phyloP scores from a whole-genome alignment of 92 coral and sea anemone genomes.

The Palythoa grandiflora region DNA sequence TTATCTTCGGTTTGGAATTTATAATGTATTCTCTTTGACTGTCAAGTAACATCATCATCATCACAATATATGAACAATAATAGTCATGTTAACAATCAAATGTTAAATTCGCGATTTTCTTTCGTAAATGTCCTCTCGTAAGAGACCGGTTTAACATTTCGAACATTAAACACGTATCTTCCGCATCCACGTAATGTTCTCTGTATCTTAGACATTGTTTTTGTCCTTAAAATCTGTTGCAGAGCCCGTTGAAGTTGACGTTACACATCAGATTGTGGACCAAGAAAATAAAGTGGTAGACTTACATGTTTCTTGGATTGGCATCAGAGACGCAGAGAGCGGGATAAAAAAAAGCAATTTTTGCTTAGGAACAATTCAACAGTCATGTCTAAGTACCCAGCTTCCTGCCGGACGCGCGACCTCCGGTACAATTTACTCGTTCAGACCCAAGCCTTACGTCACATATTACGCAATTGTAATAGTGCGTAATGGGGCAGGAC shows the following conservation, averaged over 20 bases:
- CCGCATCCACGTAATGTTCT: no score
- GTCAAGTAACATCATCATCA: no score
- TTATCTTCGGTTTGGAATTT: no score
- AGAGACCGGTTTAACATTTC: no score
- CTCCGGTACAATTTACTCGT: slow-evolving; percentile 23
- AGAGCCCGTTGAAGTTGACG: slow-evolving; percentile 55
- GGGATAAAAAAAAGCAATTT: slow-evolving; percentile 66
- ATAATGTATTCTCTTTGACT: no score
- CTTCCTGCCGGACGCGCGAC: slow-evolving; percentile 25
- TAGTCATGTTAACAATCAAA: no score
- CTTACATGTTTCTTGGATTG: slow-evolving; percentile 62
- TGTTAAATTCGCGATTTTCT: no score
- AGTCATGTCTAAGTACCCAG: slow-evolving; percentile 50
- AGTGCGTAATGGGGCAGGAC: slow-evolving; percentile 19
- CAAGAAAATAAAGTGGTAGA: slow-evolving; percentile 66
- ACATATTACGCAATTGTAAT: slow-evolving; percentile 19
- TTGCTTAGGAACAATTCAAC: slow-evolving; percentile 80
- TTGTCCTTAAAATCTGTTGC: background rate
- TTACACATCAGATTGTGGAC: slow-evolving; percentile 71
- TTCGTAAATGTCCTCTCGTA: no score
- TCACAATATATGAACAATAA: no score
- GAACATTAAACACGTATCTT: no score
- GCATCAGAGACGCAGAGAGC: slow-evolving; percentile 61
- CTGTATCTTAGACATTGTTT: background rate
- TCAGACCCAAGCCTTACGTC: slow-evolving; percentile 25